A percentile compares a stretch with the other conserved stretches of the same genome.
phyloP scores from a whole-genome alignment of 23 tunicate species.

The Ascidia mentula region DNA sequence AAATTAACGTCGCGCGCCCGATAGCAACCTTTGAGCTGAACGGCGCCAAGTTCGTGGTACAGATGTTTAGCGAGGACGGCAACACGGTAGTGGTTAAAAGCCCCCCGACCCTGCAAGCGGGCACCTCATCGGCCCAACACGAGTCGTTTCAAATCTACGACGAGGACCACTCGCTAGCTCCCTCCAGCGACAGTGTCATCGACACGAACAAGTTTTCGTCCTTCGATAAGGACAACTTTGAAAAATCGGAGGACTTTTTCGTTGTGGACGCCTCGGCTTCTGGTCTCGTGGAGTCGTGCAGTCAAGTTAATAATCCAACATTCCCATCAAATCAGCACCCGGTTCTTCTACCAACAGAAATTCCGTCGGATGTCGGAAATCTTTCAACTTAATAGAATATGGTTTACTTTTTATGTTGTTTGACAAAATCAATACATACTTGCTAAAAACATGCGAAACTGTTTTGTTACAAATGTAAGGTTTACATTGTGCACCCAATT shows the following conservation, averaged over 20 bases:
- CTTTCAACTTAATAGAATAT: no score
- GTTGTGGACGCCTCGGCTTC: not conserved
- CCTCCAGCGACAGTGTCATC: not conserved
- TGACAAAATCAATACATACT: no score
- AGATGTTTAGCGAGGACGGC: slow-evolving; percentile 8
- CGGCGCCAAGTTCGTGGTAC: slow-evolving; percentile 25
- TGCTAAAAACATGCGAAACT: no score
- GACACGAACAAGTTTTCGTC: not conserved
- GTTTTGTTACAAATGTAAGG: no score
- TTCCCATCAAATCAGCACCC: no score
- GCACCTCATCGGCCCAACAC: not conserved
- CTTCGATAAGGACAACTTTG: not conserved
- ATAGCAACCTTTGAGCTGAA: slow-evolving; percentile 17
- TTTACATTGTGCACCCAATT: no score
- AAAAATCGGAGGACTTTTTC: not conserved
- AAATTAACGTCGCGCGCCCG: not conserved
- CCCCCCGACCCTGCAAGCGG: not conserved
- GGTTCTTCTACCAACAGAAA: no score
- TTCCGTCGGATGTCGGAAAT: no score
- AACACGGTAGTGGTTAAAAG: not conserved
- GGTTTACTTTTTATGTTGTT: no score
- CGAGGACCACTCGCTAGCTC: not conserved
- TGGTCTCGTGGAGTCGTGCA: no score
- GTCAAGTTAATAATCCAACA: no score
- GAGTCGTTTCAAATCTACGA: not conserved